Percentiles rank a stretch among this genome's conserved stretches.
Conservation (phyloP, 2,888 invertebrate genomes). For the Cetonia aurata region DNA sequence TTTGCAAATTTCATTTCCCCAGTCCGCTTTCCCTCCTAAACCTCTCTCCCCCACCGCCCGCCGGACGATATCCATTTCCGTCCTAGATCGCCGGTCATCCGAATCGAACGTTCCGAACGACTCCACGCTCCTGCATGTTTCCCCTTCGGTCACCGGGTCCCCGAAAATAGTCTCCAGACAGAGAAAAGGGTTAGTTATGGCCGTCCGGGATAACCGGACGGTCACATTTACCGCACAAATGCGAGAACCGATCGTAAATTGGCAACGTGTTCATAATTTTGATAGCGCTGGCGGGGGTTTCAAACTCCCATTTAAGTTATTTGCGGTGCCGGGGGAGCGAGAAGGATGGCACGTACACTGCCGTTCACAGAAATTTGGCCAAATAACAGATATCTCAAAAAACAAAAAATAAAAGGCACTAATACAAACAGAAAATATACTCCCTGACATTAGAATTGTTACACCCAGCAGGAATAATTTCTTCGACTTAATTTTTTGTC, state of each 20-base stretch:
- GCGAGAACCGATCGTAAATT: conserved; percentile 51
- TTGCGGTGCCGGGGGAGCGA: conserved; percentile 48
- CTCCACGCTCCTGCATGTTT: background rate
- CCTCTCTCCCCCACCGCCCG: background rate
- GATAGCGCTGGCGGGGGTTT: conserved; percentile 51
- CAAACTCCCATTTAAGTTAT: conserved; percentile 56
- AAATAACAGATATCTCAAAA: too few relatives aligned
- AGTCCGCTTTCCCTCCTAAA: background rate
- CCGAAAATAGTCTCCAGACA: conserved; percentile 34
- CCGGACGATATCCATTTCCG: conserved; percentile 21
- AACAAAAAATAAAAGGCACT: too few relatives aligned
- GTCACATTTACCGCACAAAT: conserved; percentile 36
- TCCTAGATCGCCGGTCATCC: conserved; percentile 22
- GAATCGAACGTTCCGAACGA: conserved; percentile 20
- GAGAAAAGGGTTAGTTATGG: conserved; percentile 39
- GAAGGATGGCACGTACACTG: background rate
- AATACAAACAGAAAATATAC: too few relatives aligned
- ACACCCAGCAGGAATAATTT: too few relatives aligned
- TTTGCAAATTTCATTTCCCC: conserved; percentile 28
- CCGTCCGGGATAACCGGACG: conserved; percentile 35
- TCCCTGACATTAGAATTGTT: too few relatives aligned
- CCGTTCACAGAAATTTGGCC: too few relatives aligned
- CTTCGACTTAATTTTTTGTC: too few relatives aligned
- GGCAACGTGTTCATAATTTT: conserved; percentile 57
- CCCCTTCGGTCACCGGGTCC: conserved; percentile 1